Base-by-base conservation (phyloP, 2,888 invertebrate species). In the Danaus chrysippus region DNA sequence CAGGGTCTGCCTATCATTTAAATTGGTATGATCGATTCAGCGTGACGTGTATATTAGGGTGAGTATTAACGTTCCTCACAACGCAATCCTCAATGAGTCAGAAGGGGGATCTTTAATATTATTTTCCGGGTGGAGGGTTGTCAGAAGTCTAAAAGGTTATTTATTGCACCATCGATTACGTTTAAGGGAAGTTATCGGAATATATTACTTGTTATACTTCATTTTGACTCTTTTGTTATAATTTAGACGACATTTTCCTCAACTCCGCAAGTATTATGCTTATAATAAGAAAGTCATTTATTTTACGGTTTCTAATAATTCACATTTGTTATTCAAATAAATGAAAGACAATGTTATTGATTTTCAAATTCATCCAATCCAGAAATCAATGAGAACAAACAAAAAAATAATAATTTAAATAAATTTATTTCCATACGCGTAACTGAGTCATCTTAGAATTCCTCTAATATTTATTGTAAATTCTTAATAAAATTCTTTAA, bases 21-120 rank as follows among this genome's bases (percentile, higher is more conserved):
- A 73, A 77, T 77, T 75, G 72, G 73, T 78, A 73, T 63, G 70
- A 75, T 66, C 68, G 73, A 77, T 79, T 73, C 76, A 74, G 71
- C 70, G 68, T 62, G 71, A 73, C 71, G 66, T 68, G 71, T 67
- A 72, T 71, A 71, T 65, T 59, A 61, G 56, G 57, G 62, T 58
- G 55, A 58, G 42, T 49, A 17, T 55, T 3, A 13, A 1, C 10
- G 53, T 41, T 56, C 43, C 52, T 41, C 10, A 56, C 55, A n/a
- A 10, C 17, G 60, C 54, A 59, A 23, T 55, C 41, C 63, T 52
- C 53, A 58, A 59, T 53, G 17, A 23, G 59, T 46, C 49, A 55
- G 42, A 56, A 56, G 58, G 62, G 59, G 54, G 54, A 58, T 59
- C 58, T 56, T 62, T 60, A 56, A 62, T 64, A 64, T 55, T 61